phyloP scores from a whole-genome alignment of 2,113 vertebrate species.

The Sus scrofa region T2T-Sscrofa CM000826.6:144515001-144515500 shows the following conservation, averaged over 20 bases:
- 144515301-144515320: conserved; percentile 45
- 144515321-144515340: neutral
- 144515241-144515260: conserved; percentile 62
- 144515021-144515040: neutral
- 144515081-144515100: neutral
- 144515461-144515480: neutral
- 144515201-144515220: conserved; percentile 65
- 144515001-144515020: neutral
- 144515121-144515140: neutral
- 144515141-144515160: neutral
- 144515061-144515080: neutral
- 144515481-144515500: neutral
- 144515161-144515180: conserved; percentile 53
- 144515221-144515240: conserved; percentile 68
- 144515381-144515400: neutral
- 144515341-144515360: neutral
- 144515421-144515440: neutral
- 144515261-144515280: neutral
- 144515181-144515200: conserved; percentile 62
- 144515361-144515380: conserved; percentile 7
- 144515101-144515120: neutral
- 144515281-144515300: neutral
- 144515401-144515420: neutral
- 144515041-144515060: neutral
- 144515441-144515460: neutral